Base-by-base conservation (phyloP, 2,888 invertebrate genomes). In the Aradus depressus region DNA sequence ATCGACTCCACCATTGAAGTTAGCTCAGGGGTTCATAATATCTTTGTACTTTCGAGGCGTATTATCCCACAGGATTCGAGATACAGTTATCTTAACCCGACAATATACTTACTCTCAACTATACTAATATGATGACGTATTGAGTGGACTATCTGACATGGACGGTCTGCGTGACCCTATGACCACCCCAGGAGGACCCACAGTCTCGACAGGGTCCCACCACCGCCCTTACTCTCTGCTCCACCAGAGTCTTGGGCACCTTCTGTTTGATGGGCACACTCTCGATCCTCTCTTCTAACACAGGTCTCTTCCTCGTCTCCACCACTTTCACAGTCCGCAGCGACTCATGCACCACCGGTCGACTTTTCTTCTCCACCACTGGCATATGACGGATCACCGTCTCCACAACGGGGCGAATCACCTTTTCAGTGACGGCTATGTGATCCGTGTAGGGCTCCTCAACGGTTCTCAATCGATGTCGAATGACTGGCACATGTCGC, bases 381-480 rank as follows among this genome's bases (percentile, higher is more conserved):
- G 52, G 52, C 3, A 52, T 48, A 14, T 52, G 47, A 14, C 19
- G 23, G 18, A 52, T 23, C 4, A 39, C 18, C 14, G 34, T 32
- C 21, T 52, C 48, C 16, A 26, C 37, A 4, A 52, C 48, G 6
- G 52, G 52, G 8, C 52, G 35, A 19, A 1, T 34, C 19, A 26
- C 18, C 8, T 19, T 42, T 34, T 47, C 26, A 6, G 48, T 52
- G 42, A 52, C 31, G 8, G 42, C 42, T 21, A 52, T 43, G 28
- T 52, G 47, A 10, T 35, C 23, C 5, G 52, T 52, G 43, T 48
- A 52, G 19, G 31, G 28, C 42, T 52, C 44, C 26, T 34, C 42
- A 3, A 48, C 35, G 14, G 47, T 39, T 16, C 31, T 16, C 3
- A 41, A 6, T 21, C 52, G 23, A 21, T 45, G 32, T 31, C n/a